Base-by-base conservation (phyloP, 2,797 vertebrate species). In the Anabas testudineus region DNA sequence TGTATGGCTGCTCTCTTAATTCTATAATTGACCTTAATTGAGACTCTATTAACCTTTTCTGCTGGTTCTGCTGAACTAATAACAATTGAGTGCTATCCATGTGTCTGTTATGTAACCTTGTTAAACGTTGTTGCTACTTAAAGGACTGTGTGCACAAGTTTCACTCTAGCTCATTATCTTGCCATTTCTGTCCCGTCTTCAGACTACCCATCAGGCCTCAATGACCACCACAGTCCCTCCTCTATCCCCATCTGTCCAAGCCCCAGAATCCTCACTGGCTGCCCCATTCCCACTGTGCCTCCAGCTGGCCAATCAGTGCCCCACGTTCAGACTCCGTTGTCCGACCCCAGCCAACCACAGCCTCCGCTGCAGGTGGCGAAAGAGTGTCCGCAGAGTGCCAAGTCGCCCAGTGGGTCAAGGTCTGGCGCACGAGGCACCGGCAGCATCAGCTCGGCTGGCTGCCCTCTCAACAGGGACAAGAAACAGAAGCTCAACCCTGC, bases 321-420 rank as follows among this genome's bases (percentile, higher is more conserved):
- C 85, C 95, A 95, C 86, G 81, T 97, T 88, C 96, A 97, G 90
- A 95, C 95, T 1, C 96, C 96, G 66, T 94, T 95, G 87, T 97
- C 96, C 1, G 96, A 98, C 87, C 94, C 96, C 83, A 89, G 89
- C 81, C 90, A 87, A 63, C 91, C 94, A 0, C 97, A 96, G 94
- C 82, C 92, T 36, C 92, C 91, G 39, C 91, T 94, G 87, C 93
- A 93, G 74, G 95, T 96, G 90, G 97, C 95, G 18, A 96, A 94
- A 6, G 97, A 98, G 60, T 97, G 97, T 82, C 97, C 96, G 0
- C 97, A 97, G 94, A 97, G 96, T 77, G 95, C 97, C 84, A 98
- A 98, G 90, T 93, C 96, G 15, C 97, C 97, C 72, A 96, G 96
- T 3, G 96, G 96, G 70, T 97, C 97, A 24, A 96, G 96, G 70